phyloP scores from a whole-genome alignment of 2,888 invertebrate genomes.

The Lutraria lutraria region DNA sequence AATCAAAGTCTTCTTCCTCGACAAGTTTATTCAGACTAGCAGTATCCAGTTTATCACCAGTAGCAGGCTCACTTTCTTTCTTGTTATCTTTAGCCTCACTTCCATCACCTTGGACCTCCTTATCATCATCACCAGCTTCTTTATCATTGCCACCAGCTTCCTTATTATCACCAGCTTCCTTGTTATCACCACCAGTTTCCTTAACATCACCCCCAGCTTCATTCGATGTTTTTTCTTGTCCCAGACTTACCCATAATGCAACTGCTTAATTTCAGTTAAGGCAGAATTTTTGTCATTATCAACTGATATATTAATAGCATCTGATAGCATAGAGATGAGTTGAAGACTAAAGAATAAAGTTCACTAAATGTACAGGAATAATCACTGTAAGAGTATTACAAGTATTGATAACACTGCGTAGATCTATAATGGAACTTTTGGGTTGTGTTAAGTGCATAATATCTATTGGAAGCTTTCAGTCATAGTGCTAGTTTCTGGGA shows the following conservation, averaged over 20 bases:
- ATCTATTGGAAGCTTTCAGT: too few species aligned
- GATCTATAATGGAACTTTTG: too few species aligned
- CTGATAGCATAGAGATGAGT: neutral
- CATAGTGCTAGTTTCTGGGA: too few species aligned
- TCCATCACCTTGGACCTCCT: slow-evolving; percentile 29
- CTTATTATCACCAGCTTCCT: slow-evolving; percentile 28
- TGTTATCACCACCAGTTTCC: slow-evolving; percentile 32
- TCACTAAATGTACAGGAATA: too few species aligned
- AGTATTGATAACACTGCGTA: too few species aligned
- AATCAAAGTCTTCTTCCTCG: slow-evolving; percentile 29
- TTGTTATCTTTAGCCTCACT: slow-evolving; percentile 22
- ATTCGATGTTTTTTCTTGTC: slow-evolving; percentile 28
- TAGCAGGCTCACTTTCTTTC: slow-evolving; percentile 19
- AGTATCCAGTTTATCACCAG: slow-evolving; percentile 39
- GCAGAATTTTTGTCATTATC: neutral
- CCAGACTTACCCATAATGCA: slow-evolving; percentile 71
- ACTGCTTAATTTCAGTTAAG: slow-evolving; percentile 67
- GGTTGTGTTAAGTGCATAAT: too few species aligned
- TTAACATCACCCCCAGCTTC: slow-evolving; percentile 33
- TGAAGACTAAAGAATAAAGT: neutral
- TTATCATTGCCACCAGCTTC: slow-evolving; percentile 29
- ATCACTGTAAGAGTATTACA: too few species aligned
- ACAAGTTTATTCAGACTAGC: slow-evolving; percentile 35
- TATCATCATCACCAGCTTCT: slow-evolving; percentile 32
- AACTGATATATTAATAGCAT: neutral